Base-by-base conservation (phyloP, 2,888 invertebrate genomes). In the Phengaris alcon region DNA sequence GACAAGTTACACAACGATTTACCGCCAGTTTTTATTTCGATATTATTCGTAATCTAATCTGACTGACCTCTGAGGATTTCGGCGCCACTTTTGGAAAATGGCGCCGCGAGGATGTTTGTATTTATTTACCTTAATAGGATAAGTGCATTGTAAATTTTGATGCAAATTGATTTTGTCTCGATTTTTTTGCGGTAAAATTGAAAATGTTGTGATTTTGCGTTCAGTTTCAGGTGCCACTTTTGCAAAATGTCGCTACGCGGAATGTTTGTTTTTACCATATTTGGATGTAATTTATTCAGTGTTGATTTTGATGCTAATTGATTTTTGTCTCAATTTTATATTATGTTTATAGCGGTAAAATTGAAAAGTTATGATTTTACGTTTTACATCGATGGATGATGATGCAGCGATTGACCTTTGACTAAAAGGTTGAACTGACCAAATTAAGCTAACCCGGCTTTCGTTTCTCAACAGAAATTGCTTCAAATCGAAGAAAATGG, bases 1-100 rank as follows among this genome's bases (percentile, higher is more conserved):
- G 70, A 35, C 35, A 12, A 35, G 12, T 64, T 64, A 64, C 64
- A 64, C 64, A 64, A 64, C 64, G 9, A 12, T 12, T 59, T 59
- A 64, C 64, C 64, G 35, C 64, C 15, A 22, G 35, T 13, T 44
- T 44, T 64, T 44, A 64, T 64, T 64, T 44, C 64, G 64, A 64
- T 64, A 64, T 59, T 59, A 59, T 64, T 64, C 64, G 64, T 64
- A 64, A 64, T 64, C 64, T 64, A 64, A 64, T 64, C 64, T 12
- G 35, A 35, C 12, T 6, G 64, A 64, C 64, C 64, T 64, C 64
- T 35, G 35, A 22, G 59, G 59, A 35, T 64, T 64, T 64, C 9
- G 64, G 35, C 64, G 64, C 35, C 64, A 64, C 8, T 35, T 64
- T 64, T 22, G 15, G 57, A 22, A 22, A 64, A 64, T 35, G 59